Evolutionary conservation across 2,797 vertebrate genomes (phyloP).

Genomic region (Acestrorhynchus altus): DNA sequence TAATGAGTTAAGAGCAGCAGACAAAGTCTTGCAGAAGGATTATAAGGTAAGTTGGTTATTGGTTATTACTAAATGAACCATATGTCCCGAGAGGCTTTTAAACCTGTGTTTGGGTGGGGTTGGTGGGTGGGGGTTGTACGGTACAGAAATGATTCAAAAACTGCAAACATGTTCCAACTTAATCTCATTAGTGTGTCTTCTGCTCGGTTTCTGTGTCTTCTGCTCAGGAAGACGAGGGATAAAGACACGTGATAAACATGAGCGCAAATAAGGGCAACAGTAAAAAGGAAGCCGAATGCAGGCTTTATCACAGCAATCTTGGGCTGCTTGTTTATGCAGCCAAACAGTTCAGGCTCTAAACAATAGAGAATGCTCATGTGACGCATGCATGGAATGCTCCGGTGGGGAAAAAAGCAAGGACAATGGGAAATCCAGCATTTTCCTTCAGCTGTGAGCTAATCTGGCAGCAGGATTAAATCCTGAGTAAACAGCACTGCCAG

Average conservation of each 20-base stretch:
- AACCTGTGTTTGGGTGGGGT: conserved; percentile 45
- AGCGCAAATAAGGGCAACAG: not conserved
- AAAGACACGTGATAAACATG: conserved; percentile 59
- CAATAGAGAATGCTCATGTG: conserved; percentile 32
- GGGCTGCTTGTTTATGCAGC: conserved; percentile 17
- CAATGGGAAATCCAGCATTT: conserved; percentile 12
- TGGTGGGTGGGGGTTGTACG: conserved; percentile 60
- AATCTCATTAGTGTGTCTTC: conserved; percentile 73
- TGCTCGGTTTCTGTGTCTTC: conserved; percentile 63
- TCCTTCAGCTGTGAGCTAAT: not conserved
- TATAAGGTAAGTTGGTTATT: conserved; percentile 32
- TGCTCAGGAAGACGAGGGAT: conserved; percentile 68
- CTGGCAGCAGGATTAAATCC: not conserved
- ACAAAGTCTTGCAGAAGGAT: not conserved
- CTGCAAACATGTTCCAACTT: conserved; percentile 72
- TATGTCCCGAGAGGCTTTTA: conserved; percentile 24
- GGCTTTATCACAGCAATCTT: conserved; percentile 14
- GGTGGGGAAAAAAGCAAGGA: not conserved
- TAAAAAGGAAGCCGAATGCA: conserved; percentile 14
- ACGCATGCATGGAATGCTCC: not conserved
- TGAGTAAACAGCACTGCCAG: not conserved
- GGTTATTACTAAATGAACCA: conserved; percentile 53
- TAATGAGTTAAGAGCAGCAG: not conserved
- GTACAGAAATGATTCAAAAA: conserved; percentile 73
- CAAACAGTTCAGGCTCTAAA: conserved; percentile 11